phyloP scores from a whole-genome alignment of 2,797 vertebrate genomes.

The Naso thynnoides region DNA sequence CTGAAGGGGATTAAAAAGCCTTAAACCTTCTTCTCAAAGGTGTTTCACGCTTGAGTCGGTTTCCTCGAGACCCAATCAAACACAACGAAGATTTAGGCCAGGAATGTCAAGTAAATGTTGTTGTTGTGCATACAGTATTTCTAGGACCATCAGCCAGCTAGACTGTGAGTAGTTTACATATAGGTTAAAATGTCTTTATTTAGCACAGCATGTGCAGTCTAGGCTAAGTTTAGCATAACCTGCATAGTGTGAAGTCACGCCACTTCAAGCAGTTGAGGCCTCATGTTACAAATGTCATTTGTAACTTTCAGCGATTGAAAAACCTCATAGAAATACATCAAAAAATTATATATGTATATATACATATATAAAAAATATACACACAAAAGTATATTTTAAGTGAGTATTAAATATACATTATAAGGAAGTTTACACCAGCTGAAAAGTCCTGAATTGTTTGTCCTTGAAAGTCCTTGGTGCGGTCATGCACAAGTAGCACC shows the following conservation, averaged over 20 bases:
- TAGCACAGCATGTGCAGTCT: constrained; percentile 33
- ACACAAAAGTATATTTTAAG: not conserved
- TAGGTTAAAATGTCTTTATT: constrained; percentile 51
- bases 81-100: not conserved
- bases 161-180: constrained; percentile 20
- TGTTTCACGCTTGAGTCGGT: not conserved
- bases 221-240: constrained; percentile 35
- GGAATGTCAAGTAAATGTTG: not conserved
- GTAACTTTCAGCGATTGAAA: not conserved
- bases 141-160: not conserved
- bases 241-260: constrained; percentile 14
- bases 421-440: not conserved
- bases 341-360: not conserved
- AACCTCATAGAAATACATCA: not conserved
- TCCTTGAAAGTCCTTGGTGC: not conserved
- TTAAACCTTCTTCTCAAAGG: not conserved
- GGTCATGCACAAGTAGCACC: not conserved
- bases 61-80: not conserved
- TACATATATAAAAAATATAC: too few relatives aligned
- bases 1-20: not conserved
- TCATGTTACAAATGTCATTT: constrained; percentile 51
- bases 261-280: constrained; percentile 15
- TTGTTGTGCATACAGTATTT: not conserved
- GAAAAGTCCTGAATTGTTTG: not conserved
- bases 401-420: not conserved